Conservation (phyloP, 2,797 vertebrate species). For the Poecilia picta region DNA sequence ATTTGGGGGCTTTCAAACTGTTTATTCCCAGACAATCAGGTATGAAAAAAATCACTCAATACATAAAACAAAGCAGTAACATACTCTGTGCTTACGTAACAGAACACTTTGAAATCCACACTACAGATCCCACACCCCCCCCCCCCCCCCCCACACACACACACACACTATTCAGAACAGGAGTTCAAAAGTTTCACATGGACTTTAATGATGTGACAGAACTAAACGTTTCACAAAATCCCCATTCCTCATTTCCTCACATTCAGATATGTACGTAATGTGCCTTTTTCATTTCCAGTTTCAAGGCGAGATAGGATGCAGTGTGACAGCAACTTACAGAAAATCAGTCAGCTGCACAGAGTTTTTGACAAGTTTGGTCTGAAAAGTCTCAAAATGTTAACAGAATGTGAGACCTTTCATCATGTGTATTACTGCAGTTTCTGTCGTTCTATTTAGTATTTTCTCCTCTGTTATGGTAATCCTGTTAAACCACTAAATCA, state of each 20-base stretch:
- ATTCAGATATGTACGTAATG: background rate
- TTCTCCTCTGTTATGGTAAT: background rate
- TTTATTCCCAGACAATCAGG: background rate
- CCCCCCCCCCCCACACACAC: no score
- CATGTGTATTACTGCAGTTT: background rate
- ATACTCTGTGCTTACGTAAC: background rate
- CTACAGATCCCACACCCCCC: no score
- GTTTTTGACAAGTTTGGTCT: background rate
- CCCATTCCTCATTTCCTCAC: background rate
- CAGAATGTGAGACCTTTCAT: background rate
- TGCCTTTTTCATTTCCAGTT: background rate
- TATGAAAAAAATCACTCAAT: background rate
- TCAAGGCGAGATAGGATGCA: background rate
- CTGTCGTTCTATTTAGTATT: background rate
- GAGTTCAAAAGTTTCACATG: background rate
- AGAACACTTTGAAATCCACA: background rate
- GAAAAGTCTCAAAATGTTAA: background rate
- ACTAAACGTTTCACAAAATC: background rate
- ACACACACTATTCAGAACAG: background rate
- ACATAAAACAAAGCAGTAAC: background rate
- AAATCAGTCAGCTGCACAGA: background rate
- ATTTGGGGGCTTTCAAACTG: background rate
- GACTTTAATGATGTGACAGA: background rate
- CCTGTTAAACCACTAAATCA: background rate
- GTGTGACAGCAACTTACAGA: background rate